phyloP scores from a whole-genome alignment of 1,140 invertebrate species.

The Aphelenchoides avenae region DNA sequence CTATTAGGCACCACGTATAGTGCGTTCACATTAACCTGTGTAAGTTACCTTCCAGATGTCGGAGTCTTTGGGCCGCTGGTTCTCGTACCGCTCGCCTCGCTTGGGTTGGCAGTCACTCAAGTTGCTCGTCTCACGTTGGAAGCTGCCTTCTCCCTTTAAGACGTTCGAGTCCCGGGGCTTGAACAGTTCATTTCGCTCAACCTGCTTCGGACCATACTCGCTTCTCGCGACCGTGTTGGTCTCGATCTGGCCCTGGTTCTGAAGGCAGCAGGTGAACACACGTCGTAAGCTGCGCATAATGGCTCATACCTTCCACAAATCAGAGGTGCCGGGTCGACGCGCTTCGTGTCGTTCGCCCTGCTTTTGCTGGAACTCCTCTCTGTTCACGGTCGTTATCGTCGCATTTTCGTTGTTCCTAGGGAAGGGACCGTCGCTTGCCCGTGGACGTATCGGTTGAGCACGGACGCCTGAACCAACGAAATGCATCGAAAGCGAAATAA shows the following conservation, averaged over 20 bases:
- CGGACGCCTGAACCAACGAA: too few species aligned
- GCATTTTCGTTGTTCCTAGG: background rate
- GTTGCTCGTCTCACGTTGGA: conserved; percentile 12
- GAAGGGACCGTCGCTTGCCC: background rate
- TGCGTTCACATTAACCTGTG: background rate
- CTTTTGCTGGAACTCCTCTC: conserved; percentile 7
- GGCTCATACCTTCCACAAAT: conserved; percentile 11
- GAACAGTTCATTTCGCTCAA: conserved; percentile 23
- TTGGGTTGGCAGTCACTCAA: conserved; percentile 8
- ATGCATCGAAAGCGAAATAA: too few species aligned
- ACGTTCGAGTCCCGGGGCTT: conserved; percentile 8
- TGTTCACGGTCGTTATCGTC: conserved; percentile 2
- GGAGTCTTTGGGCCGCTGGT: conserved; percentile 16
- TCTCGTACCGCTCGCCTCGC: conserved; percentile 19
- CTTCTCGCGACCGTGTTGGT: conserved; percentile 14
- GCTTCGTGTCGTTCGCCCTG: background rate
- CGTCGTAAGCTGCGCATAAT: background rate
- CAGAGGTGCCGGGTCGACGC: conserved; percentile 10
- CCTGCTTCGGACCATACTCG: conserved; percentile 28
- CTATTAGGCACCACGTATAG: background rate
- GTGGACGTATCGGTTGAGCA: too few species aligned
- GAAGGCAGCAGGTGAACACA: conserved; percentile 1
- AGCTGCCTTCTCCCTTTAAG: conserved; percentile 2
- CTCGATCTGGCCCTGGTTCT: conserved; percentile 24
- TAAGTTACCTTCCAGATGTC: conserved; percentile 32